Percentiles rank a stretch among this genome's conserved stretches.
Evolutionary conservation across 1,140 invertebrate genomes (phyloP).

Genomic region (Parapsyche elsis): DNA sequence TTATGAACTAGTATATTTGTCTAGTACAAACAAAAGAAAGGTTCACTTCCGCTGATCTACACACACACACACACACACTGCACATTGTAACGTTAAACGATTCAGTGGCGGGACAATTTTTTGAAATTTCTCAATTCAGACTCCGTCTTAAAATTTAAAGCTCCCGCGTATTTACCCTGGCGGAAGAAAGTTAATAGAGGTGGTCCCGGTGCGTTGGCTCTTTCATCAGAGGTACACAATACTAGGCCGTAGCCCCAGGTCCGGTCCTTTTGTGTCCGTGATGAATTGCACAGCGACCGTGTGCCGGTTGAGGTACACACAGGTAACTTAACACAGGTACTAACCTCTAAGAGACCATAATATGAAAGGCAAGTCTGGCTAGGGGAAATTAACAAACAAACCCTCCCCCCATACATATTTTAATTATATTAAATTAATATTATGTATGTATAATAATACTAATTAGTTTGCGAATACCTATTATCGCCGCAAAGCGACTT

Average conservation of each 20-base stretch:
- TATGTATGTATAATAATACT: background rate
- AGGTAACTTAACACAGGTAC: background rate
- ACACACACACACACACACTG: no score
- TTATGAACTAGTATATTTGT: no score
- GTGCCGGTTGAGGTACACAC: background rate
- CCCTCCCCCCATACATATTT: background rate
- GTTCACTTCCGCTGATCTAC: no score
- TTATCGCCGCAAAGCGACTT: background rate
- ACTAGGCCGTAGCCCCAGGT: background rate
- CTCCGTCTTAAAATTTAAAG: constrained; percentile 1
- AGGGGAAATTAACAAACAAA: background rate
- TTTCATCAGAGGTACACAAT: background rate
- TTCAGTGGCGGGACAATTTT: no score
- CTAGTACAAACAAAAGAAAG: no score
- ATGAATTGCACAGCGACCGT: constrained; percentile 3
- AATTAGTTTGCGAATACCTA: no score
- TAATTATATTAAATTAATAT: background rate
- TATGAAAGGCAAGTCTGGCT: background rate
- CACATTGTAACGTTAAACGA: no score
- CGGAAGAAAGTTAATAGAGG: constrained; percentile 10
- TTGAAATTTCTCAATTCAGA: no score
- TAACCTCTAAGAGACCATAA: background rate
- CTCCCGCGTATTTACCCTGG: background rate
- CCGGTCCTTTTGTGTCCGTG: constrained; percentile 10
- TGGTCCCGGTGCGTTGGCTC: background rate